phyloP scores from a whole-genome alignment of 2,113 vertebrate genomes.

The Pluvianellus socialis region DNA sequence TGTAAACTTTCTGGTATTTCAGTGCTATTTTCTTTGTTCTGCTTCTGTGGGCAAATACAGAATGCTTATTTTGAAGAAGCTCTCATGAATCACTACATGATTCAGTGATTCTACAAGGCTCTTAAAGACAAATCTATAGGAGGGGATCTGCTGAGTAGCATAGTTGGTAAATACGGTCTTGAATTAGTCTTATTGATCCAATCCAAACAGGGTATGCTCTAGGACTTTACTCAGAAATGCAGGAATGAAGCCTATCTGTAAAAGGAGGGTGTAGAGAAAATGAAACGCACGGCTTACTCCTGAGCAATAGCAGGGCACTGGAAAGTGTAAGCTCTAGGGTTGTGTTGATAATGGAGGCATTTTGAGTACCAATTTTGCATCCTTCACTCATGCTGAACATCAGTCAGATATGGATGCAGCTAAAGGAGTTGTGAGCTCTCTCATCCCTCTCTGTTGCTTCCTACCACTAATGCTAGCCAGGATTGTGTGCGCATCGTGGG shows the following conservation, averaged over 20 bases:
- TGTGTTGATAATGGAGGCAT: not conserved
- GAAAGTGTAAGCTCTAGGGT: not conserved
- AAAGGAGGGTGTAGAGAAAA: not conserved
- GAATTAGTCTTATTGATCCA: constrained; percentile 23
- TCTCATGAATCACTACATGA: not conserved
- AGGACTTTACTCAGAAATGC: not conserved
- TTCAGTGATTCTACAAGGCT: not conserved
- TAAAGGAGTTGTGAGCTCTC: not conserved
- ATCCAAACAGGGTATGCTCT: not conserved
- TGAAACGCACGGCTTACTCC: not conserved
- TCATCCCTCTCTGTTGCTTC: not conserved
- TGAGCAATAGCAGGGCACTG: not conserved
- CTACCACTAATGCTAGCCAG: not conserved
- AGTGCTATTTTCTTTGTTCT: not conserved
- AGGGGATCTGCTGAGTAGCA: not conserved
- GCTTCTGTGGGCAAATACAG: not conserved
- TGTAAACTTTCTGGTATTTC: not conserved
- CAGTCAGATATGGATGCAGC: not conserved
- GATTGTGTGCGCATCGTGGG: not conserved
- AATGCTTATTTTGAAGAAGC: constrained; percentile 22
- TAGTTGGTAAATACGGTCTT: not conserved
- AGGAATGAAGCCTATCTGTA: not conserved
- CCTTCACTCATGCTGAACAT: not conserved
- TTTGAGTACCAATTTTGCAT: not conserved
- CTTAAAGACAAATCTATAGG: constrained; percentile 2